Evolutionary conservation across 2,888 invertebrate species (phyloP).

Genomic region (Mythimna ferrago): DNA sequence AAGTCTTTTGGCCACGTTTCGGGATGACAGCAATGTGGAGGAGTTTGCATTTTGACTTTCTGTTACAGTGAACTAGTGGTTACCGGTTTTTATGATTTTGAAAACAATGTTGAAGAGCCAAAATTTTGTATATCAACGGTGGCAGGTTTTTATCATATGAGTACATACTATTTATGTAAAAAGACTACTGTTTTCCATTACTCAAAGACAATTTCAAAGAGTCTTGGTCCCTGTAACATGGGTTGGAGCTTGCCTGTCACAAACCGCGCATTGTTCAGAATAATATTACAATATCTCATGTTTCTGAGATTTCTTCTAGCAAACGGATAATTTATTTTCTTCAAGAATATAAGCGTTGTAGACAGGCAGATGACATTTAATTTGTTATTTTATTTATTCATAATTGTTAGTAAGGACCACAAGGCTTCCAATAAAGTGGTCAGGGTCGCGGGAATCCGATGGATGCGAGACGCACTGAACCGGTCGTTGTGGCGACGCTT

Average conservation of each 20-base stretch:
- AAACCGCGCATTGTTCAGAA: constrained; percentile 15
- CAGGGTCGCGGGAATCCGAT: too few species aligned
- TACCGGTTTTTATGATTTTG: too few species aligned
- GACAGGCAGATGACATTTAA: constrained; percentile 2
- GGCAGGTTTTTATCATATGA: too few species aligned
- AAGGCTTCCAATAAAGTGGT: too few species aligned
- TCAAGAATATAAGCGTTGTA: constrained; percentile 15
- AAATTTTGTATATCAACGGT: too few species aligned
- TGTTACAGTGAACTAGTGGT: too few species aligned
- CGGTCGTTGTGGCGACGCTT: too few species aligned
- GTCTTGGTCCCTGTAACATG: neutral
- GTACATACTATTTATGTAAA: neutral
- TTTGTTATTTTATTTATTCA: constrained; percentile 9
- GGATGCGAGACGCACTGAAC: too few species aligned
- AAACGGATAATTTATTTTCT: constrained; percentile 20
- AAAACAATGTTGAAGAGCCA: too few species aligned
- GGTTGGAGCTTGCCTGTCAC: constrained; percentile 4
- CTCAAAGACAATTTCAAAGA: neutral
- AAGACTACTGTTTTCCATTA: neutral
- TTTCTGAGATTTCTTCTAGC: constrained; percentile 6
- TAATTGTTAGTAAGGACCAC: neutral
- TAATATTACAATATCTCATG: constrained; percentile 1
- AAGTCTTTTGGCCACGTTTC: too few species aligned
- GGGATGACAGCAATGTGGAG: too few species aligned
- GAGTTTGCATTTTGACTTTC: too few species aligned